Percentiles rank a stretch among this genome's conserved stretches.
phyloP scores from a whole-genome alignment of 37 sponge, comb jelly and placozoan species.

The Halichondria panicea region DNA sequence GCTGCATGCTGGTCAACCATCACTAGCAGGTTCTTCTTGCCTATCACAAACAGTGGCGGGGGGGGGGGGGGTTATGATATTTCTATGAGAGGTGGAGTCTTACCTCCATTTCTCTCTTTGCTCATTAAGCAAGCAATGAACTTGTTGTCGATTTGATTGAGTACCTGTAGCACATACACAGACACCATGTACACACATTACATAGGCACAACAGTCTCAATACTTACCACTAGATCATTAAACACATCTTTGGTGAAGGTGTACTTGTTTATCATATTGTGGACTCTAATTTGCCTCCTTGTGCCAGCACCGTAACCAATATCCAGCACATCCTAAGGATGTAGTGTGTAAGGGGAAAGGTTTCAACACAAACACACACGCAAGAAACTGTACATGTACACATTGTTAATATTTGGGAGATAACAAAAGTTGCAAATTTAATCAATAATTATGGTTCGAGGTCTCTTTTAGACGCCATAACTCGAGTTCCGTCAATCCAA shows the following conservation, averaged over 20 bases:
- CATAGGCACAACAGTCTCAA: not conserved
- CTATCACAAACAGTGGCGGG: not conserved
- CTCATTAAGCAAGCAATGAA: constrained; percentile 90
- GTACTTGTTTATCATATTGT: constrained; percentile 35
- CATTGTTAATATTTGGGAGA: too few species aligned
- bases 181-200: not conserved
- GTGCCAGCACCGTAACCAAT: not conserved
- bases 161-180: constrained; percentile 54
- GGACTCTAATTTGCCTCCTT: constrained; percentile 16
- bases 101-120: constrained; percentile 20
- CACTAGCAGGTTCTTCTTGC: constrained; percentile 66
- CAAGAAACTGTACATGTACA: too few species aligned
- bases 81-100: not conserved
- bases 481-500: too few species aligned
- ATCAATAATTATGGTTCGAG: too few species aligned
- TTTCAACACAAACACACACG: too few species aligned
- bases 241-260: constrained; percentile 79
- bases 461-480: too few species aligned
- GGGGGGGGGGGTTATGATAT: not conserved
- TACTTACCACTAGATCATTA: constrained; percentile 47
- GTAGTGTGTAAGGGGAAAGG: not conserved
- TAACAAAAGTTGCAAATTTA: too few species aligned
- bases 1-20: constrained; percentile 98
- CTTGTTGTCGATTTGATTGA: constrained; percentile 91
- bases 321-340: constrained; percentile 9